Percentiles rank a stretch among this genome's conserved stretches.
Evolutionary conservation across 2,888 invertebrate species (phyloP).

Genomic region (Serripes groenlandicus): DNA sequence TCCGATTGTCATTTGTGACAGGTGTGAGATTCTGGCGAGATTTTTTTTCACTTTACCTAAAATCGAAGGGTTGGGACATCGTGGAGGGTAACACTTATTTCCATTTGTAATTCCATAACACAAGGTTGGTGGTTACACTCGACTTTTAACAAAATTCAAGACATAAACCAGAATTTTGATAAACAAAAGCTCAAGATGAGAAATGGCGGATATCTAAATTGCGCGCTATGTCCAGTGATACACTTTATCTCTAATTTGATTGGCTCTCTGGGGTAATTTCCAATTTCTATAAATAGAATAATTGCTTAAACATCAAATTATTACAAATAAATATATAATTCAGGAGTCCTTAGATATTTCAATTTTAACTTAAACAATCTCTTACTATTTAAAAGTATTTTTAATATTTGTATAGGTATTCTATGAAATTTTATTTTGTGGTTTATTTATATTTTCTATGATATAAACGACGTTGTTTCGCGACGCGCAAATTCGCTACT

Average conservation of each 20-base stretch:
- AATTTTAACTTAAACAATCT: neutral
- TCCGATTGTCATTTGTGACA: neutral
- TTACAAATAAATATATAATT: neutral
- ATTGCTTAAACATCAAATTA: neutral
- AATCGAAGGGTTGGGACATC: slow-evolving; percentile 20
- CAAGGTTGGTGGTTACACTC: neutral
- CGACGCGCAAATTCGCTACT: no score
- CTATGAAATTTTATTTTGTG: neutral
- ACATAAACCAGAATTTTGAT: neutral
- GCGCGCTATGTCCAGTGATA: slow-evolving; percentile 48
- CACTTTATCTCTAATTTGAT: neutral
- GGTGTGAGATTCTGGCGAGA: neutral
- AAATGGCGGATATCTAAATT: slow-evolving; percentile 51
- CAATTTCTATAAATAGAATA: slow-evolving; percentile 5
- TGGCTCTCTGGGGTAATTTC: slow-evolving; percentile 6
- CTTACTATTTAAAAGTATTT: neutral
- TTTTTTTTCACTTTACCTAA: slow-evolving; percentile 13
- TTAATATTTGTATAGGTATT: no score
- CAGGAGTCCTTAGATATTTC: neutral
- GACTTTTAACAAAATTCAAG: neutral
- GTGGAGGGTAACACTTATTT: neutral
- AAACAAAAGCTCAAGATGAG: neutral
- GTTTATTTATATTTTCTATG: neutral
- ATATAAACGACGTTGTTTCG: neutral
- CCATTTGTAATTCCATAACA: slow-evolving; percentile 21